phyloP scores from a whole-genome alignment of 2,113 vertebrate species.

The Pseudopipra pipra region DNA sequence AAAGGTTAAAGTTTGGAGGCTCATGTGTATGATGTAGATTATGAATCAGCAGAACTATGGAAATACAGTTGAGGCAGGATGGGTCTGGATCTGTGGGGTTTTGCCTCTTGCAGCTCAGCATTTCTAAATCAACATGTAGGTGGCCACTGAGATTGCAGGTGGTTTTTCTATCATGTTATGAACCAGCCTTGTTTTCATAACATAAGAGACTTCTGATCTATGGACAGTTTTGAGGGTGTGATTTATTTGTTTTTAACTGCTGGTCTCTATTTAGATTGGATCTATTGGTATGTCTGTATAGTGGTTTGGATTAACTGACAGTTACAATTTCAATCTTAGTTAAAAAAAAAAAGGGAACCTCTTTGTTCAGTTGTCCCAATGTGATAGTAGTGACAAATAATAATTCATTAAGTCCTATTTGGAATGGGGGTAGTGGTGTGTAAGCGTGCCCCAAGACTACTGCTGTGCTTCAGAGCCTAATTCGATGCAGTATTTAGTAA shows the following conservation, averaged over 20 bases:
- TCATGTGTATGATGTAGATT: not conserved
- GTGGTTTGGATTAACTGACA: not conserved
- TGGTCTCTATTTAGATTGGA: not conserved
- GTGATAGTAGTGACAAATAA: not conserved
- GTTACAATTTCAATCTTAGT: not conserved
- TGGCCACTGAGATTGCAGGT: not conserved
- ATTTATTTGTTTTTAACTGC: not conserved
- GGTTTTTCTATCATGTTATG: not conserved
- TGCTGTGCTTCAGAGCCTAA: not conserved
- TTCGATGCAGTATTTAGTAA: not conserved
- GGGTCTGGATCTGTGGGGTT: not conserved
- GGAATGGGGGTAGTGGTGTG: not conserved
- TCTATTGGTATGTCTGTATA: not conserved
- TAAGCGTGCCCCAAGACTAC: not conserved
- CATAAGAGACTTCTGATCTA: not conserved
- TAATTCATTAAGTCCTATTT: not conserved
- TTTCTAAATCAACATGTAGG: not conserved
- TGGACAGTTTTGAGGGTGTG: not conserved
- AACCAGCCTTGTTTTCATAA: not conserved
- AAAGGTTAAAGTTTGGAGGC: not conserved
- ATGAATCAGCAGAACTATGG: not conserved
- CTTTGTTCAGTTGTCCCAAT: not conserved
- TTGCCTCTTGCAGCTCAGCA: not conserved
- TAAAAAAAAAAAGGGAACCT: not conserved
- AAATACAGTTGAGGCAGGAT: not conserved